phyloP scores from a whole-genome alignment of 2,113 vertebrate species.

The Oreochromis aureus region DNA sequence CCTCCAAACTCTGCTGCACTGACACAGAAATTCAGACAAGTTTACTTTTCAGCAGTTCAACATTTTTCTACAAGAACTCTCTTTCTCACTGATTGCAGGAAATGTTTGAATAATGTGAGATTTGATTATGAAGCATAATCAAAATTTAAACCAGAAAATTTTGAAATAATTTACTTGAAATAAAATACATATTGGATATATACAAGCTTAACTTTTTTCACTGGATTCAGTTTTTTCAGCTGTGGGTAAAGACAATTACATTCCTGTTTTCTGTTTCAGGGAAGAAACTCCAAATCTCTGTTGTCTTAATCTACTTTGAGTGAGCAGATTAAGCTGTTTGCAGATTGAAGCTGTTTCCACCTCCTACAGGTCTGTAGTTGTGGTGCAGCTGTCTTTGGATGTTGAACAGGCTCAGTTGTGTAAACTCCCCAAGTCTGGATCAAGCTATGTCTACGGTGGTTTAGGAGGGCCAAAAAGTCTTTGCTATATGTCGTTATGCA shows the following conservation, averaged over 20 bases:
- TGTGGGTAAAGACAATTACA: background rate
- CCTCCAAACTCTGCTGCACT: background rate
- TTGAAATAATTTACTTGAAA: background rate
- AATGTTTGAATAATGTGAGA: background rate
- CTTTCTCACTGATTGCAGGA: background rate
- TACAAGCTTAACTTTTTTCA: background rate
- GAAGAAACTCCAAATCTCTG: background rate
- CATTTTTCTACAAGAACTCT: background rate
- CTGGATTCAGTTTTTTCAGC: background rate
- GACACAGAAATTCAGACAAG: background rate
- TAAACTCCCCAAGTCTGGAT: background rate
- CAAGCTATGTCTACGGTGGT: background rate
- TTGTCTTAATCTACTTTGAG: background rate
- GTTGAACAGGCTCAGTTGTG: background rate
- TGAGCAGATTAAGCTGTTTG: background rate
- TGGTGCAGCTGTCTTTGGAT: background rate
- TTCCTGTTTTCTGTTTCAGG: background rate
- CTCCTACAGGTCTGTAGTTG: background rate
- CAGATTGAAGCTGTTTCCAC: background rate
- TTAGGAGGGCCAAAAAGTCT: background rate
- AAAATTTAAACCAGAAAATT: background rate
- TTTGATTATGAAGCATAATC: background rate
- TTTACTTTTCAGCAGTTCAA: background rate
- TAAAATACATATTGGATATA: no score
- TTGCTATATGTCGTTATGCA: background rate